These are phyloP conservation scores for Hoplias malabaricus DNA, from an alignment of 2,113 vertebrate genomes.

Conservation along the genomic window DNA sequence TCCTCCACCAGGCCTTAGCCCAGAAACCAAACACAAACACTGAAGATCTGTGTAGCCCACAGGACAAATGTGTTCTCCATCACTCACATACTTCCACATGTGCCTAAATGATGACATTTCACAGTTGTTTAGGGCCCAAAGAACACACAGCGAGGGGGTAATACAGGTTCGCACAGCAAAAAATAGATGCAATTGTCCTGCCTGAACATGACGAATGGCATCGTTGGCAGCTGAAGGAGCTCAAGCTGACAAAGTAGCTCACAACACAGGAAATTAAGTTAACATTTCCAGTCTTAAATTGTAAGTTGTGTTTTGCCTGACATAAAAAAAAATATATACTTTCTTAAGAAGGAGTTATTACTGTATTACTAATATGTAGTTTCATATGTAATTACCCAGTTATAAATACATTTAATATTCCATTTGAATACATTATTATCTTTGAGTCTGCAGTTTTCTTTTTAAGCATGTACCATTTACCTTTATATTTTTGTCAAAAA, in stretches of 20 bases:
- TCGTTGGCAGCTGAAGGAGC: not conserved
- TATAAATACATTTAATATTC: not conserved
- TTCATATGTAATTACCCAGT: too few relatives aligned
- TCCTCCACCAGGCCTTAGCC: slow-evolving; percentile 1
- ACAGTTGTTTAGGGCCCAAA: slow-evolving; percentile 7
- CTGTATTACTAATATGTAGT: too few relatives aligned
- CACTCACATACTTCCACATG: not conserved
- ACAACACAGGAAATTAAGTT: not conserved
- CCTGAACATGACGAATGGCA: slow-evolving; percentile 9
- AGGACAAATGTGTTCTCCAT: not conserved
- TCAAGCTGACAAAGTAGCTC: not conserved
- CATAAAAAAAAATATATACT: too few relatives aligned
- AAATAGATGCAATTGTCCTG: not conserved
- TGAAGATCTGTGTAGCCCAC: slow-evolving; percentile 19
- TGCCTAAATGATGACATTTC: slow-evolving; percentile 23
- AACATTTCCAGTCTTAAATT: not conserved
- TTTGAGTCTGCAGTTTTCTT: not conserved
- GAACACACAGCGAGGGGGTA: not conserved
- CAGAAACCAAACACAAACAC: slow-evolving; percentile 21
- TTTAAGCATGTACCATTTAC: not conserved
- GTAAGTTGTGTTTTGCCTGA: too few relatives aligned
- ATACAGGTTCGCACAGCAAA: not conserved
- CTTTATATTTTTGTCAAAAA: not conserved
- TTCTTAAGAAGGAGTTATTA: too few relatives aligned
- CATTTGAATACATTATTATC: too few relatives aligned